Percentiles rank a stretch among this genome's conserved stretches.
These are phyloP conservation scores for Tragelaphus strepsiceros DNA, from an alignment of 2,113 vertebrate species.

Conservation along the genomic window DNA sequence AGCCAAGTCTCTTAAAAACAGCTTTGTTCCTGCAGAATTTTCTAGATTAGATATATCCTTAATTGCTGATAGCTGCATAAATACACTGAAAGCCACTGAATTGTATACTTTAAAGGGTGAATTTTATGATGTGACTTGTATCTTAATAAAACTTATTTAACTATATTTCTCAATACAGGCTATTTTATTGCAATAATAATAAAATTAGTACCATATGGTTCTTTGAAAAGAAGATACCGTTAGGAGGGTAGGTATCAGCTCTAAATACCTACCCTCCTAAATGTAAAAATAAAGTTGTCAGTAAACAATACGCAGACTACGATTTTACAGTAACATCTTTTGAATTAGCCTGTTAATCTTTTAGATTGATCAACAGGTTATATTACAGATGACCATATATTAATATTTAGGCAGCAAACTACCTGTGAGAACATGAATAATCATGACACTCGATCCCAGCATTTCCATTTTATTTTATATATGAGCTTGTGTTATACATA, in stretches of 20 bases:
- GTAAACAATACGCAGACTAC: background rate
- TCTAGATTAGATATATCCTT: background rate
- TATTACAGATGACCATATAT: background rate
- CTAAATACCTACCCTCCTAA: background rate
- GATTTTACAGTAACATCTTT: background rate
- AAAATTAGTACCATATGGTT: background rate
- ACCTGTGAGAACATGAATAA: background rate
- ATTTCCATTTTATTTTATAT: background rate
- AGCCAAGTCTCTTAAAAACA: background rate
- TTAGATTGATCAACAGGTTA: background rate
- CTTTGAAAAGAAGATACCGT: background rate
- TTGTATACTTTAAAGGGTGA: background rate
- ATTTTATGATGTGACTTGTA: background rate
- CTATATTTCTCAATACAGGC: background rate
- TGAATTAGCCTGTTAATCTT: background rate
- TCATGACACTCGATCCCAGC: background rate
- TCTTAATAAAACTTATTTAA: background rate
- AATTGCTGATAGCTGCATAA: background rate
- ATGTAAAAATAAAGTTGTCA: background rate
- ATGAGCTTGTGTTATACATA: background rate
- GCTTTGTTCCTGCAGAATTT: slow-evolving; percentile 6
- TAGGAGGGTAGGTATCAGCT: background rate
- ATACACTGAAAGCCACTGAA: background rate
- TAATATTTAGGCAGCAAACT: background rate
- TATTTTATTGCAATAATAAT: background rate